Evolutionary conservation across 2,888 invertebrate genomes (phyloP).

Genomic region (Apamea sordens): DNA sequence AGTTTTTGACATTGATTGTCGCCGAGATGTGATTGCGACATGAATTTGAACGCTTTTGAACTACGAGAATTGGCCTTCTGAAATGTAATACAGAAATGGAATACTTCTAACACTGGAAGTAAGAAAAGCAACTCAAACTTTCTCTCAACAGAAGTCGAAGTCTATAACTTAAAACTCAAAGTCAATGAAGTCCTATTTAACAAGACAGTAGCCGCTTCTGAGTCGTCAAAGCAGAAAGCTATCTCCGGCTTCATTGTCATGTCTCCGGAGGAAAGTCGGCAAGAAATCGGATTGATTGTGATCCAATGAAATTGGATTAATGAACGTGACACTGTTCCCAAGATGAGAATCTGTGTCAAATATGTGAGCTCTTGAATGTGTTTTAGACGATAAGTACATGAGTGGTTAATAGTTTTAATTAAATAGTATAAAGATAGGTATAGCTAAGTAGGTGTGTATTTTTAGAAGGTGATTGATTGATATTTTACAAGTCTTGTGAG

Average conservation of each 20-base stretch:
- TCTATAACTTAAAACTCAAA: too few species aligned
- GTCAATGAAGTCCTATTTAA: neutral
- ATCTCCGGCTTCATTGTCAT: constrained; percentile 18
- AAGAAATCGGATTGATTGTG: constrained; percentile 33
- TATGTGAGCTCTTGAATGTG: constrained; percentile 3
- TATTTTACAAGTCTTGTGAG: neutral
- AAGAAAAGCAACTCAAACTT: neutral
- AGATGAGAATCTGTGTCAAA: constrained; percentile 2
- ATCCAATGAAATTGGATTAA: constrained; percentile 17
- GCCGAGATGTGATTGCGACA: too few species aligned
- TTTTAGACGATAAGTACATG: neutral
- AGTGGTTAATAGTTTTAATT: neutral
- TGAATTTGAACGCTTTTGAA: too few species aligned
- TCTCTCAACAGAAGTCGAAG: neutral
- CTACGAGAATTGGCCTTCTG: too few species aligned
- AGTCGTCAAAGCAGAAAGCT: neutral
- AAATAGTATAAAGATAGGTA: neutral
- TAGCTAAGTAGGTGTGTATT: too few species aligned
- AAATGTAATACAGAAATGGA: neutral
- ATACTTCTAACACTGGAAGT: neutral
- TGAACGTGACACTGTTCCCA: constrained; percentile 23
- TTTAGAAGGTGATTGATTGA: neutral
- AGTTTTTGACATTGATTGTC: too few species aligned
- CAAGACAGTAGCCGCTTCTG: neutral
- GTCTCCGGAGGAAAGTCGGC: constrained; percentile 7